Base-by-base conservation (phyloP, 2,113 vertebrate species). In the Eira barbara region DNA sequence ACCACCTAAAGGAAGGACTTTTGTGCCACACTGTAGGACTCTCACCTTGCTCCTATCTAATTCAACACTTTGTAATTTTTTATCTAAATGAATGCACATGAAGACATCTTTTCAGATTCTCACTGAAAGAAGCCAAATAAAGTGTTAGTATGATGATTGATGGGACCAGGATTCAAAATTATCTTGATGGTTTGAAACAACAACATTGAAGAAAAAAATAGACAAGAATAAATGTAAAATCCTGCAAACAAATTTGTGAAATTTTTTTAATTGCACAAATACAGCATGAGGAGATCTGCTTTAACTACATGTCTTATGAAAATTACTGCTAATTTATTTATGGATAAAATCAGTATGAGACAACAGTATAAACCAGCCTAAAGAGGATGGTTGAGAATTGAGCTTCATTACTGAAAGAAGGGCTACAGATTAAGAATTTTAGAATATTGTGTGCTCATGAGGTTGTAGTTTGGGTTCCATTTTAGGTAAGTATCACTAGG, bases 281-380 rank as follows among this genome's bases (percentile, higher is more conserved):
- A 89, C 36, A 82, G 55, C 31, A 79, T 71, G 27, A 45, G 29
- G 57, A 82, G 12, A 25, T 61, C 15, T 83, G 11, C n/a, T 83
- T 94, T 91, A 39, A 85, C 23, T 61, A 45, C 23, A 80, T 78
- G 73, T 94, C n/a, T 85, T 69, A n/a, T 80, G 63, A 92, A 89
- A 95, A 94, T 92, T 79, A 49, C 39, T 57, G 82, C 25, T 96
- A 81, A 84, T 89, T 67, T 97, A 36, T 29, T 82, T 94, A 52
- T 85, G 21, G 47, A 85, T 84, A 74, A 97, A 85, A 85, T 74
- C 39, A 59, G 57, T 79, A 52, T 83, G 12, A 71, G 42, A 23
- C 67, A 88, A 83, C 27, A 91, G 29, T 39, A 89, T 36, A 61
- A 92, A 67, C 6, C 29, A 94, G 34, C 11, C 59, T 71, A 93